Base-by-base conservation (phyloP, 2,888 invertebrate species). In the Allophyes oxyacanthae region DNA sequence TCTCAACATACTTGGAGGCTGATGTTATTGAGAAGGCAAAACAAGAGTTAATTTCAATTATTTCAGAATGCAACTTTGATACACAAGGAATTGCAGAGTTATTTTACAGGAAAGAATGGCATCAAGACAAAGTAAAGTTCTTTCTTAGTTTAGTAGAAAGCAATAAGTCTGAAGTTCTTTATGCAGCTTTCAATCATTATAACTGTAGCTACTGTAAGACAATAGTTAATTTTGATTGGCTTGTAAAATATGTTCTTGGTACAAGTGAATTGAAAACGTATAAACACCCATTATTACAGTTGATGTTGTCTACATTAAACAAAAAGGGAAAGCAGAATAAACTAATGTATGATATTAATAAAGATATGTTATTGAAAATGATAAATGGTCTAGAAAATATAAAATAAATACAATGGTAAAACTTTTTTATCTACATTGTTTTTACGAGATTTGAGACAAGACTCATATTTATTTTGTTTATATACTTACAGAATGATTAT, bases 211-310 rank as follows among this genome's bases (percentile, higher is more conserved):
- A 77, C 66, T 86, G 89, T 52, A 85, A 89, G 66, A 81, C 77
- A 40, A 36, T 89, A 10, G 65, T 62, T 13, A 73, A 81, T 51
- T 87, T 86, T 77, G 83, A 89, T 68, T 92, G 91, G 90, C 40
- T 69, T 44, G 58, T 90, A 6, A 91, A 91, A 75, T 64, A 83
- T 42, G 77, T 90, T 38, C 64, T 84, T 42, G 92, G 92, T 7
- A 88, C 86, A 37, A 91, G 90, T 76, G 85, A 87, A 62, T 63
- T 89, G 25, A 87, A 87, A 70, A 83, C 82, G 13, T 66, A 86
- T 26, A 82, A 76, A 59, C 88, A 88, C 74, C 84, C 90, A 13
- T 46, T 91, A 14, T 36, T 91, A 6, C 88, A 89, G 64, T 68
- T 92, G 10, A 58, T 76, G 26, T 62, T 91, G n/a, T 75, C 73